A percentile compares a stretch with the other conserved stretches of the same genome.
These are phyloP conservation scores for Caenorhabditis sp. DNA, from an alignment of 2,888 invertebrate genomes.

Conservation along the genomic window DNA sequence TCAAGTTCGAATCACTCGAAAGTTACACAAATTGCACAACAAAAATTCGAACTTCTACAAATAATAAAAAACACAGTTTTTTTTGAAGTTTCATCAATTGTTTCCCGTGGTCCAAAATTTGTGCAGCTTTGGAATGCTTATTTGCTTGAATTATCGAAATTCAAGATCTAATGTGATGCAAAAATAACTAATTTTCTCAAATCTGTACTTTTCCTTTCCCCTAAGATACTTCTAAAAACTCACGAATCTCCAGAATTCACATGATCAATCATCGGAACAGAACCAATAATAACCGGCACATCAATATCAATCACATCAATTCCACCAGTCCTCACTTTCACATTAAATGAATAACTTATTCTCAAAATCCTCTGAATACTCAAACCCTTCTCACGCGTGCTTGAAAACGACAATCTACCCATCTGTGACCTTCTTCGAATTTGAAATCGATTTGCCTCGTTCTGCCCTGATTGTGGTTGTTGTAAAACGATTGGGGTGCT, in stretches of 20 bases:
- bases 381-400: slow-evolving; percentile 25
- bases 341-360: slow-evolving; percentile 35
- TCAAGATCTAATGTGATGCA: too few species aligned
- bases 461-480: slow-evolving; percentile 9
- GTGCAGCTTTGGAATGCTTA: too few species aligned
- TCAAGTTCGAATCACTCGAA: too few species aligned
- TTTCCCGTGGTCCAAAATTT: too few species aligned
- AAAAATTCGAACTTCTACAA: too few species aligned
- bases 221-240: slow-evolving; percentile 9
- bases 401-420: slow-evolving; percentile 37
- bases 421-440: slow-evolving; percentile 43
- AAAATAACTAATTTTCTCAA: too few species aligned
- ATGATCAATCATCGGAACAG: slow-evolving; percentile 42
- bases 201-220: too few species aligned
- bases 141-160: too few species aligned
- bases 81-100: too few species aligned
- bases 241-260: slow-evolving; percentile 27
- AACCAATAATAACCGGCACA: slow-evolving; percentile 62
- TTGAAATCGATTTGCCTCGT: slow-evolving; percentile 33
- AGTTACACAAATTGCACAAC: too few species aligned
- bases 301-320: slow-evolving; percentile 61
- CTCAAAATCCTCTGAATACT: slow-evolving; percentile 34
- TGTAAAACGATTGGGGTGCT: slow-evolving; percentile 31
- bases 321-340: slow-evolving; percentile 43
- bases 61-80: too few species aligned